Percentiles rank a stretch among this genome's conserved stretches.
phyloP scores from a whole-genome alignment of 2,888 invertebrate species.

The Cartodere bifasciata region DNA sequence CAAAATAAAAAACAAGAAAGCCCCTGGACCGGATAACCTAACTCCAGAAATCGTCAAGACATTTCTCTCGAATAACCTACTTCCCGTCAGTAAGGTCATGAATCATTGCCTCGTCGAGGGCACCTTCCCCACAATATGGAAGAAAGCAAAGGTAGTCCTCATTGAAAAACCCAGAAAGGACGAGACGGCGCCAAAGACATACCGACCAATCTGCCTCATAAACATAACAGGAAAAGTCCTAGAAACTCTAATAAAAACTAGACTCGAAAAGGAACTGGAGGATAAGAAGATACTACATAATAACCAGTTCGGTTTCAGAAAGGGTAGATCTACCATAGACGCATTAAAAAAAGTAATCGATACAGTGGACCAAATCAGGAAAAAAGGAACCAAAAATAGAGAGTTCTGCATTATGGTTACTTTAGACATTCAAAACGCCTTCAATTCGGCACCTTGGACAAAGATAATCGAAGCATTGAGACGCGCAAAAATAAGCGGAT shows the following conservation, averaged over 20 bases:
- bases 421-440: constrained; percentile 11
- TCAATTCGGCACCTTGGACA: constrained; percentile 11
- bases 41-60: constrained; percentile 13
- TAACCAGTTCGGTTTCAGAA: constrained; percentile 13
- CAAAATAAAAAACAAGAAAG: constrained; percentile 11
- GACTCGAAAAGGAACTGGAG: constrained; percentile 8
- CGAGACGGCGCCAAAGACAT: constrained; percentile 1
- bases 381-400: neutral
- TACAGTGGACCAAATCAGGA: neutral
- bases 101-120: constrained; percentile 5
- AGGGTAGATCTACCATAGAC: constrained; percentile 8
- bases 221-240: constrained; percentile 10
- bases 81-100: constrained; percentile 7
- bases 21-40: constrained; percentile 14
- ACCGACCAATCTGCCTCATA: constrained; percentile 14
- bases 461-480: neutral
- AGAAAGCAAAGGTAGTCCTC: constrained; percentile 12
- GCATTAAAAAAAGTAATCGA: constrained; percentile 5
- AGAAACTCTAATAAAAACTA: constrained; percentile 7
- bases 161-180: constrained; percentile 7
- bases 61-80: neutral
- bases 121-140: constrained; percentile 12
- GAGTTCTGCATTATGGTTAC: constrained; percentile 2
- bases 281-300: constrained; percentile 2
- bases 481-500: neutral